Percentiles rank a stretch among this genome's conserved stretches.
Evolutionary conservation across 2,113 vertebrate genomes (phyloP).

Genomic region (Odontesthes bonariensis): DNA sequence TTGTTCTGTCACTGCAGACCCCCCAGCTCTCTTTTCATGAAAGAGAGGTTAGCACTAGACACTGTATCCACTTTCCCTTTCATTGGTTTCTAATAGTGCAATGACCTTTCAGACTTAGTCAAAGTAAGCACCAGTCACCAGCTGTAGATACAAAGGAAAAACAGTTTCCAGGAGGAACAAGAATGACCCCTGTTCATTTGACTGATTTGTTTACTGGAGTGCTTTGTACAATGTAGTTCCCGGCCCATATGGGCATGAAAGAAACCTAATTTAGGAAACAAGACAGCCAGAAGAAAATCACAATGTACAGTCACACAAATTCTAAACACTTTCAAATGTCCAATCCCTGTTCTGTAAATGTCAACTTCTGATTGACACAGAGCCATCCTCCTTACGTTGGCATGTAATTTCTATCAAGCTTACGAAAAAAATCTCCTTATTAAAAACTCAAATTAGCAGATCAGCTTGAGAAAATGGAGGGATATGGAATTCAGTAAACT

Average conservation of each 20-base stretch:
- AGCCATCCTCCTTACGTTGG: no score
- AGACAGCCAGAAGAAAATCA: not conserved
- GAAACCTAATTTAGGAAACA: not conserved
- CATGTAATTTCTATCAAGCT: no score
- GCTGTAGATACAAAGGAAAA: slow-evolving; percentile 22
- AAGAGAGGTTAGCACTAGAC: slow-evolving; percentile 10
- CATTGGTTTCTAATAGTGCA: slow-evolving; percentile 13
- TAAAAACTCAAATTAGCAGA: no score
- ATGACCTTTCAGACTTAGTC: slow-evolving; percentile 39
- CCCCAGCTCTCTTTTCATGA: slow-evolving; percentile 34
- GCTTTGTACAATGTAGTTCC: slow-evolving; percentile 15
- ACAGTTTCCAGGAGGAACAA: slow-evolving; percentile 9
- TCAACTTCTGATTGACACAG: no score
- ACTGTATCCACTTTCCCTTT: slow-evolving; percentile 15
- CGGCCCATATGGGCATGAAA: not conserved
- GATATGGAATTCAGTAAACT: no score
- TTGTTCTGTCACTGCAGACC: slow-evolving; percentile 50
- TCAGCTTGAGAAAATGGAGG: no score
- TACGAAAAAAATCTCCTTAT: no score
- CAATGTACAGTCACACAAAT: not conserved
- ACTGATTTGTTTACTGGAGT: slow-evolving; percentile 5
- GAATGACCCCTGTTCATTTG: not conserved
- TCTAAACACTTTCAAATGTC: not conserved
- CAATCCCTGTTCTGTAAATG: no score
- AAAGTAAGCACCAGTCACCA: slow-evolving; percentile 12